Base-by-base conservation (phyloP, 2,797 vertebrate species). In the Denticeps clupeoides region DNA sequence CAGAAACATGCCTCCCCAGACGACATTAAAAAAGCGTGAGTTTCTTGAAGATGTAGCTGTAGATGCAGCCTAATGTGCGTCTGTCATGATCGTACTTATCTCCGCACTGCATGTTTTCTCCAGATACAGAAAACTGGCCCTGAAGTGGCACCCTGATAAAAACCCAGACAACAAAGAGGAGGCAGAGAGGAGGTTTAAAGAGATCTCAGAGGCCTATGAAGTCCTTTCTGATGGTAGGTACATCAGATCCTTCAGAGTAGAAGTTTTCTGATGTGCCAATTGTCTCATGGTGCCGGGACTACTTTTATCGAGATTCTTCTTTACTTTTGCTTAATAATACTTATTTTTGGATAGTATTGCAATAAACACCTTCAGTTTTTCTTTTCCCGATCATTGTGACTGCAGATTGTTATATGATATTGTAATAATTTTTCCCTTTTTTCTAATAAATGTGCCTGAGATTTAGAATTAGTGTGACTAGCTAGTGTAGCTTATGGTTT, bases 11-110 rank as follows among this genome's bases (percentile, higher is more conserved):
- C 88, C 4, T 81, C 89, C 1, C 80, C 87, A 2, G 93, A 96
- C 0, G 93, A 97, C 71, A 95, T 97, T 45, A 97, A 97, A 75
- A 93, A 95, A 80, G 89, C 91, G 91, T 97, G 80, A 90, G 89
- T 89, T 58, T 11, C 10, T 19, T 26, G 7, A 22, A 16, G 11
- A 2, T 10, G 2, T 18, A 38, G 16, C 19, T 38, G 12, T 3
- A 16, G 35, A 18, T 18, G 4, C 2, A 21, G 38, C 38, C 3
- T 15, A 15, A 38, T 2, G 8, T 27, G n/a, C n/a, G n/a, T n/a
- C n/a, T 38, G 10, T 12, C 21, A 15, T 12, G 1, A 16, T 13
- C 45, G 13, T 16, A 45, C 18, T 1, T 3, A 1, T 12, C 4
- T 12, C 16, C 28, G 18, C 25, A 38, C 16, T 16, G 8, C 29